These are phyloP conservation scores for Caradrina kadenii DNA, from an alignment of 2,888 invertebrate genomes.

Conservation along the genomic window DNA sequence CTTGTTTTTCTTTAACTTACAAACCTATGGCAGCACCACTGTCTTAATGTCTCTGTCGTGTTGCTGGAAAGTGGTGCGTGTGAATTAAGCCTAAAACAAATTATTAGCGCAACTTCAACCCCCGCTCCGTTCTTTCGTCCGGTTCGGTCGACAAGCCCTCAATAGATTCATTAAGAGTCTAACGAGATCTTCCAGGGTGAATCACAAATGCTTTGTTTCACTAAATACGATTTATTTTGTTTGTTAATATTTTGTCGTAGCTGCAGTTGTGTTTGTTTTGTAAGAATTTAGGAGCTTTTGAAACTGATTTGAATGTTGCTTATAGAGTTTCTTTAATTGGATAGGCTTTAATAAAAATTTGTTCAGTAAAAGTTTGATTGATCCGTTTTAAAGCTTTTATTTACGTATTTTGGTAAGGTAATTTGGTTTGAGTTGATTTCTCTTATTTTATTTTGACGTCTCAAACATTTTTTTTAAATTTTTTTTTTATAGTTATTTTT, in stretches of 20 bases:
- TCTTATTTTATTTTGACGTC: not conserved
- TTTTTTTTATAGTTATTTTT: no score
- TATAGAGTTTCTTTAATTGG: constrained; percentile 42
- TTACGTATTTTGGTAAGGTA: constrained; percentile 11
- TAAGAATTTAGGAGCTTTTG: constrained; percentile 33
- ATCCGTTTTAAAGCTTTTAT: constrained; percentile 12
- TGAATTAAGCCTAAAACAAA: constrained; percentile 76
- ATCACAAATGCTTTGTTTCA: constrained; percentile 88
- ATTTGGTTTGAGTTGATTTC: constrained; percentile 12
- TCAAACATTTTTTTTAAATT: not conserved
- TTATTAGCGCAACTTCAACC: constrained; percentile 85
- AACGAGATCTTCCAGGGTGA: constrained; percentile 88
- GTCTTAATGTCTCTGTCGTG: not conserved
- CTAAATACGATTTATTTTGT: constrained; percentile 87
- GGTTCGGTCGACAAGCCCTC: constrained; percentile 86
- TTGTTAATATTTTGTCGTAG: constrained; percentile 75
- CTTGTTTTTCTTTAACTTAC: not conserved
- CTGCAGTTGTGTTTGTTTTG: constrained; percentile 42
- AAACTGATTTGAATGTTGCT: constrained; percentile 31
- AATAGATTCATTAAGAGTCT: constrained; percentile 90
- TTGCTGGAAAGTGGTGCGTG: constrained; percentile 4
- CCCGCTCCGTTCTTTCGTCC: constrained; percentile 81
- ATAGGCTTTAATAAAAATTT: constrained; percentile 23
- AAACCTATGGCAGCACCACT: not conserved
- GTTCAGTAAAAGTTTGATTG: constrained; percentile 32